phyloP scores from a whole-genome alignment of 2,888 invertebrate species.

The Ophioninae sp. region DNA sequence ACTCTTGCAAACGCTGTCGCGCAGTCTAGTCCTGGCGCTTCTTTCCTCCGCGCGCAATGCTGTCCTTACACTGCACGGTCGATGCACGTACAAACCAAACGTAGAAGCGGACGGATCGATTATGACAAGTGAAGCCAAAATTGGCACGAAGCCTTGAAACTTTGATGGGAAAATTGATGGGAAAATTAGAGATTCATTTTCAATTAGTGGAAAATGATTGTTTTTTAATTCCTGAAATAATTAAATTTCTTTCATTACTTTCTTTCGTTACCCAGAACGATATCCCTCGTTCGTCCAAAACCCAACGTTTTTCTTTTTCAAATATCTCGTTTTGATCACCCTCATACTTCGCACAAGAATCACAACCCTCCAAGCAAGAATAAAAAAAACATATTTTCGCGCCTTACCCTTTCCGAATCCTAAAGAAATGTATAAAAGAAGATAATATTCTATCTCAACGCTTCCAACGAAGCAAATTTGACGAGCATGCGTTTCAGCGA shows the following conservation, averaged over 20 bases:
- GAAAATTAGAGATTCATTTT: neutral
- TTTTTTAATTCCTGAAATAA: neutral
- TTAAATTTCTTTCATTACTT: neutral
- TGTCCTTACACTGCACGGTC: neutral
- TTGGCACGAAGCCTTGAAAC: neutral
- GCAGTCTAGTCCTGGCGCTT: constrained; percentile 40
- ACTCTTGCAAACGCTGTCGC: constrained; percentile 20
- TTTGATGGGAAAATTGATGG: neutral
- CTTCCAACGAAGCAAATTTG: no score
- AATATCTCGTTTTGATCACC: no score
- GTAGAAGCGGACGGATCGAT: neutral
- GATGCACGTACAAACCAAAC: neutral
- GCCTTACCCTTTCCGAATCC: no score
- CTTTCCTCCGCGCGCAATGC: neutral
- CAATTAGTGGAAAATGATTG: no score
- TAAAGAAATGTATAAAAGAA: no score
- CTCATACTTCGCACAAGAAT: no score
- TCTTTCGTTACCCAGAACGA: neutral
- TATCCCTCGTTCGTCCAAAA: no score
- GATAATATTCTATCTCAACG: no score
- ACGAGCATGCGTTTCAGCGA: no score
- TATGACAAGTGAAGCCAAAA: neutral
- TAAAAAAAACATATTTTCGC: no score
- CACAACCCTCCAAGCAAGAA: no score
- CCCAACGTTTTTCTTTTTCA: no score